Evolutionary conservation across 1,140 invertebrate genomes (phyloP), one percentile per base, ranked within the genome.

Genomic region (Pollicipes pollicipes): DNA sequence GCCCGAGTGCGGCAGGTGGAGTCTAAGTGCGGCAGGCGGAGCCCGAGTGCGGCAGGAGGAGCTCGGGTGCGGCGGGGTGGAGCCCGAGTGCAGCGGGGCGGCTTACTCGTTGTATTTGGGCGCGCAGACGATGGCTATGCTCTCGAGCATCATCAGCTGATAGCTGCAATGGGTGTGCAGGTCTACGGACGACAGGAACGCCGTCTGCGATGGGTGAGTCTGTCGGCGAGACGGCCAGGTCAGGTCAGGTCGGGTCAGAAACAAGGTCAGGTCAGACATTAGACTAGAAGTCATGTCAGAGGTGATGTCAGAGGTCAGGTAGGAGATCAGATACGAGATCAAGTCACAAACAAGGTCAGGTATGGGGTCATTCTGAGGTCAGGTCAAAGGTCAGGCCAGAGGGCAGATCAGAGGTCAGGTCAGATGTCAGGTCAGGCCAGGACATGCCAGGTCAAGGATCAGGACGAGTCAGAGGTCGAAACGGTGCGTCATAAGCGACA

Each of bases 131-230:
- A 98, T 95, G 1, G 95, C 95, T 76, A 98, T 88, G 21, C 95
- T 94, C 82, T 98, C 95, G 1, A 93, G 89, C 88, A 98, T 91
- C 88, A 98, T 91, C 68, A 93, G 84, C 79, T 98, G 95, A 82
- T 97, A 98, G 0, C 91, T 88, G 78, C 89, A 95, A 77, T 98
- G 96, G 1, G 94, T 97, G 79, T 98, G 96, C n/a, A 98, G 83
- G 81, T 98, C 96, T 35, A 98, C 92, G 75, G 93, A 96, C 0
- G 94, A 97, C 70, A 98, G 82, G 80, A 97, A 97, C 70, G 93
- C 91, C 30, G 93, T 97, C 80, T 98, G 95, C 17, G 88, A 93
- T 30, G 95, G 95, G 84, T 97, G 95, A 0, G 95, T 97, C 91
- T 96, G 80, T 8, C n/a, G 28, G 28, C 70, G 30, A 28, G 10